phyloP scores from a whole-genome alignment of 2,888 invertebrate genomes.

The Esperia sulphurella region DNA sequence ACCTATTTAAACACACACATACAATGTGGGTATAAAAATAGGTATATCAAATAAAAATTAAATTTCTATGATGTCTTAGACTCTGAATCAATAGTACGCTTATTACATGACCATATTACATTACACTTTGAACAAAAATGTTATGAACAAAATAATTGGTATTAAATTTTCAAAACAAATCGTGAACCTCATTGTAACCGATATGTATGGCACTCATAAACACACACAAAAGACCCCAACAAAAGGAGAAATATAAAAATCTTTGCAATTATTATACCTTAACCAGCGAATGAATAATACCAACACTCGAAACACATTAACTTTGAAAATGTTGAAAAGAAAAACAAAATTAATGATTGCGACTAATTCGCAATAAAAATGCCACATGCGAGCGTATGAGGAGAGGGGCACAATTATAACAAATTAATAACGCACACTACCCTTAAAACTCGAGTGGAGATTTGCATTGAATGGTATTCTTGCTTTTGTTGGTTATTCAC shows the following conservation, averaged over 20 bases:
- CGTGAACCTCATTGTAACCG: conserved; percentile 56
- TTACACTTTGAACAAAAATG: too few species aligned
- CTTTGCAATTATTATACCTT: conserved; percentile 50
- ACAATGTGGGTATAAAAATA: too few species aligned
- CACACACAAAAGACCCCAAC: conserved; percentile 28
- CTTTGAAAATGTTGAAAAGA: conserved; percentile 60
- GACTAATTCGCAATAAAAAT: conserved; percentile 79
- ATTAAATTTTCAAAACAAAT: conserved; percentile 38
- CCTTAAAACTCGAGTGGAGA: conserved; percentile 76
- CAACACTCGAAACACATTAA: conserved; percentile 65
- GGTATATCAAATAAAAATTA: too few species aligned
- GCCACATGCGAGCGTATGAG: conserved; percentile 75
- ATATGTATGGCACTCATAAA: conserved; percentile 43
- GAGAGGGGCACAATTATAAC: conserved; percentile 72
- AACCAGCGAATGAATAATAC: conserved; percentile 32
- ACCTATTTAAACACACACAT: too few species aligned
- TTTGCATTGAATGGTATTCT: conserved; percentile 73
- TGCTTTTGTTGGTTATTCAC: conserved; percentile 58
- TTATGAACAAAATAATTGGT: conserved; percentile 8
- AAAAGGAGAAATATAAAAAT: conserved; percentile 50
- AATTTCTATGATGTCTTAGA: too few species aligned
- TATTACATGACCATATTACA: too few species aligned
- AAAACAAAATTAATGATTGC: conserved; percentile 79
- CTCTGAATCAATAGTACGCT: too few species aligned
- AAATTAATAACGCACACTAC: conserved; percentile 77